These are phyloP conservation scores for Dinocampus coccinellae DNA, from an alignment of 2,888 invertebrate species.

Conservation along the genomic window DNA sequence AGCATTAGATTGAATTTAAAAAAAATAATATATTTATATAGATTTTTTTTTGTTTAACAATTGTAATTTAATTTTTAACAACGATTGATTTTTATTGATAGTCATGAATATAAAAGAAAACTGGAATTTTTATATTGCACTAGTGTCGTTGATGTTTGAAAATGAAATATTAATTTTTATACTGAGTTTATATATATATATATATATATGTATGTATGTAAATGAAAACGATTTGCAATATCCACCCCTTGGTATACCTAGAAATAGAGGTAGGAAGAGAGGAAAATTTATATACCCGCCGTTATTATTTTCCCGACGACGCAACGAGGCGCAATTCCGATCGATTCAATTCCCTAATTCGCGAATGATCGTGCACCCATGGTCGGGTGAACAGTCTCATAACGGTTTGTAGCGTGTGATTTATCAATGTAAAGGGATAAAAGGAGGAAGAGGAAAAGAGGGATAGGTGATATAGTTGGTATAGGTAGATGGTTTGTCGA, in stretches of 20 bases:
- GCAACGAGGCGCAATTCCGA: constrained; percentile 47
- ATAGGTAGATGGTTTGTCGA: constrained; percentile 57
- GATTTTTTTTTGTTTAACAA: background rate
- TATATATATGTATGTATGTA: background rate
- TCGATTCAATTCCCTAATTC: constrained; percentile 50
- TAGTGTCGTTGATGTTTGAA: background rate
- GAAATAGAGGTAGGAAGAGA: background rate
- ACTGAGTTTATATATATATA: background rate
- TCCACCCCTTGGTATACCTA: background rate
- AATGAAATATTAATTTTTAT: constrained; percentile 23
- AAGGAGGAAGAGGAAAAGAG: no score
- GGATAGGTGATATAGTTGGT: constrained; percentile 2
- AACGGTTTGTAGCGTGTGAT: constrained; percentile 32
- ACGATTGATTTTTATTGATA: background rate
- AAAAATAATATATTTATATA: background rate
- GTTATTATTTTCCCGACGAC: constrained; percentile 46
- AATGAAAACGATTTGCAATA: background rate
- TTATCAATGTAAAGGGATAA: constrained; percentile 25
- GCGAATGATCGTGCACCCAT: constrained; percentile 44
- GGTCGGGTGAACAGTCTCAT: constrained; percentile 34
- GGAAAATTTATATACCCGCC: constrained; percentile 40
- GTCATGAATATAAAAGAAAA: background rate
- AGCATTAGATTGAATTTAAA: no score
- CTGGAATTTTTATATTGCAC: constrained; percentile 2
- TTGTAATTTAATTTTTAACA: constrained; percentile 17